Percentiles rank a stretch among this genome's conserved stretches.
These are phyloP conservation scores for Aspidiotus rigidus DNA, from an alignment of 2,888 invertebrate species.

Conservation along the genomic window DNA sequence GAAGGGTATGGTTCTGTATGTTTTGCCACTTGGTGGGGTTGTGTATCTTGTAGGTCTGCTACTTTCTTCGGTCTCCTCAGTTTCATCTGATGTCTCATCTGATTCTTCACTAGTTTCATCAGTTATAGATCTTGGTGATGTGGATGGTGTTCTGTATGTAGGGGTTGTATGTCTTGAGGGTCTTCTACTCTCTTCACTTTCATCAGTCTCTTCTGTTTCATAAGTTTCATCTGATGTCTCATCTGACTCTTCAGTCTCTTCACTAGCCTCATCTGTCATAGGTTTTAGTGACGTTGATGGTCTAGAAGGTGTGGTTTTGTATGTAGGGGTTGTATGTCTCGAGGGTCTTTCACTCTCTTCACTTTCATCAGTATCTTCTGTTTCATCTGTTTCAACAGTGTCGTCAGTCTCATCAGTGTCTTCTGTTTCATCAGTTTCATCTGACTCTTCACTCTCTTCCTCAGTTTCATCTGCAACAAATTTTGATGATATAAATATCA, in stretches of 20 bases:
- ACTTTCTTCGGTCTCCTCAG: background rate
- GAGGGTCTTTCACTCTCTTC: background rate
- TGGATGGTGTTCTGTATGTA: background rate
- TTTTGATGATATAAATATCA: too few relatives aligned
- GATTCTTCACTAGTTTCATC: background rate
- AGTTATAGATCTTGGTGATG: too few relatives aligned
- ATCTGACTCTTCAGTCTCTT: conserved; percentile 9
- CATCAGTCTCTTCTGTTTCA: background rate
- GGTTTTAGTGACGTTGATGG: background rate
- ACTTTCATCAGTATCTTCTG: conserved; percentile 10
- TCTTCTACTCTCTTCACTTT: background rate
- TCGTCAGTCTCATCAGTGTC: conserved; percentile 3
- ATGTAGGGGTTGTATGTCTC: background rate
- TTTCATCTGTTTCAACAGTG: conserved; percentile 6
- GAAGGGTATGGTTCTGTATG: too few relatives aligned
- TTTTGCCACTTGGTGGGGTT: too few relatives aligned
- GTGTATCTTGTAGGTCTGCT: background rate
- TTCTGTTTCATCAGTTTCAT: conserved; percentile 6
- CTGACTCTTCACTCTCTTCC: background rate
- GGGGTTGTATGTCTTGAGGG: background rate
- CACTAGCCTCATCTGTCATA: background rate
- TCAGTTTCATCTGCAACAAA: background rate
- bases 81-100: background rate
- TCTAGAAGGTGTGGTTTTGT: background rate
- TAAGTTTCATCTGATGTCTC: background rate